phyloP scores from a whole-genome alignment of 92 coral and sea anemone species.

The Epizoanthus rinbou region DNA sequence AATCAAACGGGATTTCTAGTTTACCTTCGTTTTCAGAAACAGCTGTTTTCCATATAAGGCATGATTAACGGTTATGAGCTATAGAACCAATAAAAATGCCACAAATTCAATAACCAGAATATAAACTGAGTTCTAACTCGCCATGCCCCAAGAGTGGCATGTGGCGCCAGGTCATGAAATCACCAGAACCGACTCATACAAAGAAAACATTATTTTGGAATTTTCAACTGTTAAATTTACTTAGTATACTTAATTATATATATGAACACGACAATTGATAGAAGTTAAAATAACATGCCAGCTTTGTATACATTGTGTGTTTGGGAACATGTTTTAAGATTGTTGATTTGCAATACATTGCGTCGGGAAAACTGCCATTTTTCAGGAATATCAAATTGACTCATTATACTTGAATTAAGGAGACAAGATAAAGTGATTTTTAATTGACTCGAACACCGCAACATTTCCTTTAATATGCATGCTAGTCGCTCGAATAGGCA shows the following conservation, averaged over 20 bases:
- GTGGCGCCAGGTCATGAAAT: background rate
- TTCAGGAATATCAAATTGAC: conserved; percentile 1
- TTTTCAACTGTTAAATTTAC: background rate
- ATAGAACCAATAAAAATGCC: no score
- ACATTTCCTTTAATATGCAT: no score
- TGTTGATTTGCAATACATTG: background rate
- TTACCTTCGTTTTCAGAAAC: no score
- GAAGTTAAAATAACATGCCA: background rate
- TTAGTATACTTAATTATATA: background rate
- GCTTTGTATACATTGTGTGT: no score
- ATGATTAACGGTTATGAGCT: no score
- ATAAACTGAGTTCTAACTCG: no score
- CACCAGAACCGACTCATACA: background rate
- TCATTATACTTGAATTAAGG: background rate
- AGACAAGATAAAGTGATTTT: background rate
- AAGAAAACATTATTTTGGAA: background rate
- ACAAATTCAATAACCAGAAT: background rate
- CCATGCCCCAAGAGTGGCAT: no score
- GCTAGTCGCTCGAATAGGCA: no score
- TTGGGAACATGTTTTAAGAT: background rate
- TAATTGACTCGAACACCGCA: background rate
- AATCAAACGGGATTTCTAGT: no score
- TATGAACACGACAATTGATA: background rate
- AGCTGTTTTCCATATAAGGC: no score
- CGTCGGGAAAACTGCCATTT: background rate